Percentiles rank a stretch among this genome's conserved stretches.
These are phyloP conservation scores for Harpalus rubripes DNA, from an alignment of 2,888 invertebrate genomes.

Conservation along the genomic window DNA sequence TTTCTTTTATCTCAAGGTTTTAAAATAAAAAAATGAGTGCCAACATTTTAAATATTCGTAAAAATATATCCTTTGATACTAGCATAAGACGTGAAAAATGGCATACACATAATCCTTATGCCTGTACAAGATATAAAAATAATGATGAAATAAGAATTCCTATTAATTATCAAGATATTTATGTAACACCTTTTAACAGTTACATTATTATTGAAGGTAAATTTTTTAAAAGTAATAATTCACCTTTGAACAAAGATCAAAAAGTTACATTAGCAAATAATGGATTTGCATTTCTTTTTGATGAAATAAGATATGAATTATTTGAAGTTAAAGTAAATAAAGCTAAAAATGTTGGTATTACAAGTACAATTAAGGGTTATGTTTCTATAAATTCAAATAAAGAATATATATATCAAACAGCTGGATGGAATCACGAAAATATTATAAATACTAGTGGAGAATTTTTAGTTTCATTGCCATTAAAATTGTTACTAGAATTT, in stretches of 20 bases:
- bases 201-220: slow-evolving; percentile 28
- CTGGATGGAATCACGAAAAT: slow-evolving; percentile 11
- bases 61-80: slow-evolving; percentile 12
- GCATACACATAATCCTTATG: slow-evolving; percentile 21
- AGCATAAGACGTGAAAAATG: slow-evolving; percentile 5
- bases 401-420: neutral
- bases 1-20: slow-evolving; percentile 45
- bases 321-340: slow-evolving; percentile 6
- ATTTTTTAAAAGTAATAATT: slow-evolving; percentile 16
- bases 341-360: slow-evolving; percentile 28
- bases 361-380: slow-evolving; percentile 23
- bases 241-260: neutral
- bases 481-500: slow-evolving; percentile 26
- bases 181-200: slow-evolving; percentile 25
- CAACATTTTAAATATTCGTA: slow-evolving; percentile 20
- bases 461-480: slow-evolving; percentile 2
- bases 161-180: slow-evolving; percentile 45
- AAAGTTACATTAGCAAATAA: slow-evolving; percentile 1
- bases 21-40: slow-evolving; percentile 46
- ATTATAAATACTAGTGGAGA: neutral
- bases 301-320: slow-evolving; percentile 37
- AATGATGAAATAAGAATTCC: slow-evolving; percentile 53
- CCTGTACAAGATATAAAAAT: slow-evolving; percentile 1
- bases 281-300: slow-evolving; percentile 24
- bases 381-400: slow-evolving; percentile 6